These are phyloP conservation scores for Eupithecia pulchellata DNA, from an alignment of 2,888 invertebrate species.

Conservation along the genomic window DNA sequence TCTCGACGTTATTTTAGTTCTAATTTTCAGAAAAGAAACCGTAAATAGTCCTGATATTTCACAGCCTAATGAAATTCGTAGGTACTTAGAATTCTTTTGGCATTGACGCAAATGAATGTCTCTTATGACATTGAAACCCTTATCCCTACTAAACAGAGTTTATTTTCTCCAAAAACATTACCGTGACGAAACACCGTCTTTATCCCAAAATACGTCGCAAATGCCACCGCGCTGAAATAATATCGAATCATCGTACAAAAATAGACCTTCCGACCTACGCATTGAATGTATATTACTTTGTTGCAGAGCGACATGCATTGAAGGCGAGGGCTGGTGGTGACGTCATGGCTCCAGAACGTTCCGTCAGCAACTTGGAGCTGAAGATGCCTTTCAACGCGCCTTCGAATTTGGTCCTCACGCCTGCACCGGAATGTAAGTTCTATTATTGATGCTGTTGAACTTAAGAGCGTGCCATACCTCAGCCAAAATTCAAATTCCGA, in stretches of 20 bases:
- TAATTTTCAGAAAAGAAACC: neutral
- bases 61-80: constrained; percentile 20
- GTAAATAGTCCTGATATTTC: constrained; percentile 21
- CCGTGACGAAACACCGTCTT: constrained; percentile 26
- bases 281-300: constrained; percentile 31
- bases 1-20: neutral
- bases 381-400: constrained; percentile 74
- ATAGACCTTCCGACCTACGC: constrained; percentile 32
- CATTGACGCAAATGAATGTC: constrained; percentile 23
- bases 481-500: too few species aligned
- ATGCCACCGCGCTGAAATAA: constrained; percentile 39
- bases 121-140: constrained; percentile 18
- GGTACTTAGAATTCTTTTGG: constrained; percentile 7
- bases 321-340: constrained; percentile 78
- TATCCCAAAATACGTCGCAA: constrained; percentile 41
- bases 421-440: constrained; percentile 80
- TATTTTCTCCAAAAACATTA: constrained; percentile 13
- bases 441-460: neutral
- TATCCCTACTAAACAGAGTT: constrained; percentile 9
- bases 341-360: constrained; percentile 72
- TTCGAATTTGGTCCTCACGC: constrained; percentile 78
- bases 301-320: constrained; percentile 71
- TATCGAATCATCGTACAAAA: constrained; percentile 38
- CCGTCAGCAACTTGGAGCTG: constrained; percentile 72
- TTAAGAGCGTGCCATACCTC: too few species aligned